Evolutionary conservation across 1,140 invertebrate genomes (phyloP).

Genomic region (Artemia franciscana): DNA sequence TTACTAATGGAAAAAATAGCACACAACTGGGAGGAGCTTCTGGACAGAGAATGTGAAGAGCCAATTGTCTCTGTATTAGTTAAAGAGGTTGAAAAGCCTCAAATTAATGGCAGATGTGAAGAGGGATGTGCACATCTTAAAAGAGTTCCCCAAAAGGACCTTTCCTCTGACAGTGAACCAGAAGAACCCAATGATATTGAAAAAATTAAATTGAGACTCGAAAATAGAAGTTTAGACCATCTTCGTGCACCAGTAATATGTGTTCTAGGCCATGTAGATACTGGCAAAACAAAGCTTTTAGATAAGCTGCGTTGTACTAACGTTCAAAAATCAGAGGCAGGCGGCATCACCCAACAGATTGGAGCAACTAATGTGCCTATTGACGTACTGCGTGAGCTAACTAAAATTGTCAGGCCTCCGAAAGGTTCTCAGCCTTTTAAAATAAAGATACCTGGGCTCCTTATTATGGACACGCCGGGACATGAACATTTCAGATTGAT

Average conservation of each 20-base stretch:
- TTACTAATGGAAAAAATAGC: slow-evolving; percentile 36
- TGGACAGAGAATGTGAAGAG: too few relatives aligned
- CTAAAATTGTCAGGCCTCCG: slow-evolving; percentile 81
- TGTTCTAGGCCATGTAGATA: too few relatives aligned
- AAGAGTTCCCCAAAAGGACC: slow-evolving; percentile 91
- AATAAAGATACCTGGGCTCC: slow-evolving; percentile 76
- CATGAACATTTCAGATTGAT: slow-evolving; percentile 99
- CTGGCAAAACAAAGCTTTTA: slow-evolving; percentile 91
- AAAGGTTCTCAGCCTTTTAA: slow-evolving; percentile 41
- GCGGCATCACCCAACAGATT: too few relatives aligned
- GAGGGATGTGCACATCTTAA: slow-evolving; percentile 80
- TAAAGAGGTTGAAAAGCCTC: slow-evolving; percentile 55
- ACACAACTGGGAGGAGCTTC: too few relatives aligned
- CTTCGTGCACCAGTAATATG: too few relatives aligned
- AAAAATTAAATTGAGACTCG: too few relatives aligned
- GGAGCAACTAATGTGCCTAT: slow-evolving; percentile 95
- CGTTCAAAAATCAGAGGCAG: slow-evolving; percentile 95
- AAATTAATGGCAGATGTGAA: slow-evolving; percentile 50
- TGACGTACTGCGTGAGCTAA: slow-evolving; percentile 79
- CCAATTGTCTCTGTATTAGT: too few relatives aligned
- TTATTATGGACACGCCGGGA: slow-evolving; percentile 98
- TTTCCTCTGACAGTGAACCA: too few relatives aligned
- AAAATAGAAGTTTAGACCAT: too few relatives aligned
- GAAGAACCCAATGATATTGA: too few relatives aligned
- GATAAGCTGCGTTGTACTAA: slow-evolving; percentile 84